Evolutionary conservation across 2,888 invertebrate species (phyloP), one percentile per base, ranked within the genome.

Genomic region (Alviniconcha strummeri): DNA sequence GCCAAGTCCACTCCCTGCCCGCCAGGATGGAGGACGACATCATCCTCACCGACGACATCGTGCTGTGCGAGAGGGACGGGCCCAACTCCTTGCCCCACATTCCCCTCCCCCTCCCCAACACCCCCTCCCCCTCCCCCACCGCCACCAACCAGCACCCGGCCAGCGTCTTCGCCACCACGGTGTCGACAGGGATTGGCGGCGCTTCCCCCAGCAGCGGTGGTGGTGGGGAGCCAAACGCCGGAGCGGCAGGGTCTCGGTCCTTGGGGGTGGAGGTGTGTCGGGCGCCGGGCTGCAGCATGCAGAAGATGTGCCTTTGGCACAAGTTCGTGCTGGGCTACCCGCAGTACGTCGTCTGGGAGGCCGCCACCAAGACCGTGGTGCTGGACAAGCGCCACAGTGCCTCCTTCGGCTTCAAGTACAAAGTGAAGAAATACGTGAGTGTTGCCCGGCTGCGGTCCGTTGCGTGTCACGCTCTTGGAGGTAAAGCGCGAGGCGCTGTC

Each of bases 311-410:
- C 64, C 55, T 83, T 54, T 85, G 84, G 84, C 84, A 85, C 55
- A 80, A 71, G 60, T 82, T 83, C 54, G 82, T 85, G 69, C 75
- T 85, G 54, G 78, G 82, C 55, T 84, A 82, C 72, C 90, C 90
- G 5, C 89, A 90, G 79, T 86, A 87, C 54, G 89, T 90, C 7
- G 85, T 88, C 17, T 90, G 90, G 90, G 89, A 90, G 80, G 84
- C 85, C 36, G 85, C 85, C 64, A 89, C 90, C 11, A 89, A 89
- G 83, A 89, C 88, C 6, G 87, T 90, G 6, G 88, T 85, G 52
- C 87, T 90, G n/a, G 85, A 88, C 8, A 88, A 85, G 56, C 86
- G 86, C 4, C 72, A 71, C 13, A 83, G 84, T 7, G 81, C 86
- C 54, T 87, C 86, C 17, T 89, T 88, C 86, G 90, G 90, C 11